Base-by-base conservation (phyloP, 1,140 invertebrate genomes). In the Halictus rubicundus region DNA sequence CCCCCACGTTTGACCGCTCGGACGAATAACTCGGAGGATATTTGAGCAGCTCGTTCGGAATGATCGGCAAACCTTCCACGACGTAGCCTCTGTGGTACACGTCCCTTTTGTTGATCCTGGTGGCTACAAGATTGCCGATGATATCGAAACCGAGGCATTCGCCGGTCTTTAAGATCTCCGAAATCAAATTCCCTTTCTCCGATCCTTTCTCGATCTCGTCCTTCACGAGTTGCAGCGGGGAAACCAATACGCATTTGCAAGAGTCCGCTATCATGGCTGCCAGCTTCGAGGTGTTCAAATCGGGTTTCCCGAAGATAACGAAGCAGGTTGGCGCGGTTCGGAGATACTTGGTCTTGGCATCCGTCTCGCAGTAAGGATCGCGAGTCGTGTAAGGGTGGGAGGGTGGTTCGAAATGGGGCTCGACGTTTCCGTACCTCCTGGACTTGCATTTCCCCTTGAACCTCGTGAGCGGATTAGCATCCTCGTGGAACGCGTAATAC, bases 21-120 rank as follows among this genome's bases (percentile, higher is more conserved):
- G 42, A 8, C n/a, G 57, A 0, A 0, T 16, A 2, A 39, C 2
- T 46, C 2, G 21, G 12, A 21, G 75, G 68, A 32, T 74, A 90
- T 82, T 82, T 88, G 69, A 82, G 71, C 71, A 87, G 92, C 77
- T 88, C 87, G 61, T 92, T 92, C 4, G 91, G 91, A 54, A 95
- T 89, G 21, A 95, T 74, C n/a, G 95, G 95, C 59, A 95, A 82
- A 21, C 94, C 95, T 57, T 94, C 94, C 73, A 95, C 85, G 10
- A 95, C 91, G 90, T 94, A 95, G 23, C 95, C 95, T 83, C 93
- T 91, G 86, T 95, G 94, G 78, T 90, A 85, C 27, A 94, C 89
- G n/a, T 91, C 91, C 23, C 93, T 88, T 27, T 91, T 92, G 79
- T 92, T 85, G 5, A 95, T 76, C 82, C 93, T 93, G 73, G 88